Evolutionary conservation across 2,113 vertebrate species (phyloP), one percentile per base, ranked within the genome.

Genomic region (Baryphthengus martii): DNA sequence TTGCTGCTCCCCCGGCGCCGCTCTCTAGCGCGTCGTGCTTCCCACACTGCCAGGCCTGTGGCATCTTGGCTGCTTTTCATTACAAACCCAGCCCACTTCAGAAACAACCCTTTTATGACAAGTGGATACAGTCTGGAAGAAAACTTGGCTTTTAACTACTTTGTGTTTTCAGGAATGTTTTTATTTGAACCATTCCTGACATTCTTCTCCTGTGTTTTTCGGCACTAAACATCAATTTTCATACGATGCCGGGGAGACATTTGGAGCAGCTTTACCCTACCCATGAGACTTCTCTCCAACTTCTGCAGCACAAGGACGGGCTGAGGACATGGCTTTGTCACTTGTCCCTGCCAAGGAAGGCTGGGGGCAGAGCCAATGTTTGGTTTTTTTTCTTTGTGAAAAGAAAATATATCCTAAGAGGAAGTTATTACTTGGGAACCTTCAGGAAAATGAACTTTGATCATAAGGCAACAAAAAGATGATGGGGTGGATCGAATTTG

Each of bases 1-100:
- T 71, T 67, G 16, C 67, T 19, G 18, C 31, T 33, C 26, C n/a
- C n/a, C 39, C 17, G 6, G 35, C 3, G 9, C 42, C 24, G 28
- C 42, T 47, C 63, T 33, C 19, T 7, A 21, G 18, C 19, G 15
- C 7, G 0, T 35, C 1, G 2, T 21, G 17, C 45, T 92, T 62
- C 47, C 40, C 79, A 18, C 47, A 8, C 44, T 56, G 6, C 73
- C 85, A 78, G 21, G 14, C 17, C 58, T 66, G 53, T 42, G n/a
- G 65, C 14, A 61, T 56, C 62, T 62, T 62, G 73, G 61, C 80
- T 93, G 80, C 50, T 89, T 80, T 75, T 80, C 74, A 63, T 80
- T 35, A 45, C 45, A 74, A 67, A 50, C 6, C 39, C 6, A 33
- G 18, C 39, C 29, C 13, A 8, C 44, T 78, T 45, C 80, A 85